Base-by-base conservation (phyloP, 2,113 vertebrate genomes). In the Megalops atlanticus region DNA sequence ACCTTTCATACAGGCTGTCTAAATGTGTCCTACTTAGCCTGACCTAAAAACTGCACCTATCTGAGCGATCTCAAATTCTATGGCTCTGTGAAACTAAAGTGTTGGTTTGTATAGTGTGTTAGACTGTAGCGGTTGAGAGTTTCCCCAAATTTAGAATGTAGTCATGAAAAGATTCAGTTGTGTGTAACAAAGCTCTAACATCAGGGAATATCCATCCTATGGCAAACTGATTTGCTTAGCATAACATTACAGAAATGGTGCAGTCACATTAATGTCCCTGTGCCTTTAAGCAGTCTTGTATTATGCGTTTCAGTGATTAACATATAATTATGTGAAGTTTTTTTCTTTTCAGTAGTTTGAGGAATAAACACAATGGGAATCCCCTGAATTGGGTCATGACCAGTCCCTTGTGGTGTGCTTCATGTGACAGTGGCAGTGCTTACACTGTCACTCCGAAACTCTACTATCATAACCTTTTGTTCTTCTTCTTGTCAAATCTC, bases 1-100 rank as follows among this genome's bases (percentile, higher is more conserved):
- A 52, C 40, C 12, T 52, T 75, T 81, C 71, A n/a, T 81, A 43
- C 43, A 75, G 68, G 80, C 80, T 64, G 40, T 12, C 40, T 76
- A 75, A 3, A 75, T 58, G 45, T 74, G 71, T 35, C 79, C 49
- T 80, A 43, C 47, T 58, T 80, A 54, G 38, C 21, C 6, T 74
- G 70, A 74, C 35, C 38, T 52, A 73, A 54, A 74, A 36, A 8
- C 24, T 12, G 2, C 8, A 16, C 11, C 68, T 16, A 36, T n/a
- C 15, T 49, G 27, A 21, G 58, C 68, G n/a, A 11, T 71, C 21
- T 40, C 38, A 41, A 24, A 58, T 4, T 58, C 54, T 41, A 18
- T 43, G 39, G n/a, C 7, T 41, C 16, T 64, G 49, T 41, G 38
- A 64, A 31, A 31, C 47, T 41, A 21, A 10, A 40, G 71, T 31